A percentile compares a stretch with the other conserved stretches of the same genome.
Conservation (phyloP, 2,113 vertebrate genomes). For the Urocolius indicus region DNA sequence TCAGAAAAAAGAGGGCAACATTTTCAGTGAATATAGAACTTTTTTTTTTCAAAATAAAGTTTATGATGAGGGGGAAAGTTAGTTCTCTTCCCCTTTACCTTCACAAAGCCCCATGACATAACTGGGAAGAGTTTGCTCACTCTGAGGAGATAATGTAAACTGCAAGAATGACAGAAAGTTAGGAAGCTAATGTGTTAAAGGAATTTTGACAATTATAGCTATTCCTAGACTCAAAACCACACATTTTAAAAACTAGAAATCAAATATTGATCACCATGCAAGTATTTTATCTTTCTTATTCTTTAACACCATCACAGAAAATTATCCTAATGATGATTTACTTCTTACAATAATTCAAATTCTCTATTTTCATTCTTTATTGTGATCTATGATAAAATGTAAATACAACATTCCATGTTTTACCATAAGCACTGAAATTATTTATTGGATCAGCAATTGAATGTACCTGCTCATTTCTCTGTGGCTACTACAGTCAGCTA, state of each 20-base stretch:
- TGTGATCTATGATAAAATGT: background rate
- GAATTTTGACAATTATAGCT: background rate
- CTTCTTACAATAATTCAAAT: background rate
- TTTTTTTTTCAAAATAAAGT: background rate
- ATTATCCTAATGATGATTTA: background rate
- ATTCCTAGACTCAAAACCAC: background rate
- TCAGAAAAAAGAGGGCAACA: background rate
- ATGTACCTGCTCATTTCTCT: background rate
- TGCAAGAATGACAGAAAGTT: background rate
- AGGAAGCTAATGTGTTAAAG: background rate
- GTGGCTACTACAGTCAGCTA: background rate
- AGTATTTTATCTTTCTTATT: background rate
- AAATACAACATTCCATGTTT: background rate
- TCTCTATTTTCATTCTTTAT: background rate
- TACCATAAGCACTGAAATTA: background rate
- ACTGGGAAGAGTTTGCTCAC: background rate
- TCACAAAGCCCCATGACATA: background rate
- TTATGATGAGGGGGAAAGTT: background rate
- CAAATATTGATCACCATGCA: background rate
- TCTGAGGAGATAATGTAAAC: background rate
- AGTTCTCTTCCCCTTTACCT: background rate
- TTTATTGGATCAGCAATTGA: background rate
- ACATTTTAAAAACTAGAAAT: background rate
- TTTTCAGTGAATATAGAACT: background rate
- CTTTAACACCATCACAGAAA: background rate